Percentiles rank a stretch among this genome's conserved stretches.
phyloP scores from a whole-genome alignment of 2,888 invertebrate species.

The Erannis defoliaria region DNA sequence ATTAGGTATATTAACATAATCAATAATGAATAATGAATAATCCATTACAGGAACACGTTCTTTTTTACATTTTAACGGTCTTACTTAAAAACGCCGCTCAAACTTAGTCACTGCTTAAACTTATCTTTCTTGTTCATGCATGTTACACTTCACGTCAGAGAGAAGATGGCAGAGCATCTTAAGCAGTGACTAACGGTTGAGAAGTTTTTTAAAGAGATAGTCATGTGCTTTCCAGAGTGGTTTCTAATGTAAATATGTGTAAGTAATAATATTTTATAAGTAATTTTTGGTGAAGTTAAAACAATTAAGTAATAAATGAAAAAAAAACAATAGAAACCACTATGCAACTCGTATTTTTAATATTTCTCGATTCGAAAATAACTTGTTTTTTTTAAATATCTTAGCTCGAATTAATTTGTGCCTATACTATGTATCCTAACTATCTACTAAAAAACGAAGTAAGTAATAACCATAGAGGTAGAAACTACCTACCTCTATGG shows the following conservation, averaged over 20 bases:
- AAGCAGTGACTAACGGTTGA: too few species aligned
- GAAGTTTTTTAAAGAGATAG: neutral
- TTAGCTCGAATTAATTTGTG: slow-evolving; percentile 72
- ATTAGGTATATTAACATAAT: neutral
- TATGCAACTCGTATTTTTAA: neutral
- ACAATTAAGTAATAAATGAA: neutral
- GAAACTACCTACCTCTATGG: too few species aligned
- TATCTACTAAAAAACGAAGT: too few species aligned
- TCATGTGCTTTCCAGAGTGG: slow-evolving; percentile 1
- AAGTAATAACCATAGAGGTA: too few species aligned
- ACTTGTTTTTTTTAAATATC: slow-evolving; percentile 48
- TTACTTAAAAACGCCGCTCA: too few species aligned
- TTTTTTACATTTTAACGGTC: slow-evolving; percentile 35
- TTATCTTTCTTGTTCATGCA: too few species aligned
- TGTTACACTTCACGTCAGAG: too few species aligned
- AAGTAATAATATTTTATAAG: neutral
- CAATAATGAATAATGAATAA: slow-evolving; percentile 66
- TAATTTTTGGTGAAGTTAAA: slow-evolving; percentile 9
- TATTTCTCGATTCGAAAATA: slow-evolving; percentile 48
- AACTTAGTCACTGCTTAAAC: too few species aligned
- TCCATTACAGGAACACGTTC: slow-evolving; percentile 76
- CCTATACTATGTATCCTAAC: slow-evolving; percentile 38
- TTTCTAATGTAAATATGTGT: slow-evolving; percentile 2
- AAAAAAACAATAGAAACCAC: slow-evolving; percentile 11
- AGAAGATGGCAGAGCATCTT: too few species aligned